Evolutionary conservation across 2,797 vertebrate genomes (phyloP), one percentile per base, ranked within the genome.

Genomic region (Etheostoma nigrum): DNA sequence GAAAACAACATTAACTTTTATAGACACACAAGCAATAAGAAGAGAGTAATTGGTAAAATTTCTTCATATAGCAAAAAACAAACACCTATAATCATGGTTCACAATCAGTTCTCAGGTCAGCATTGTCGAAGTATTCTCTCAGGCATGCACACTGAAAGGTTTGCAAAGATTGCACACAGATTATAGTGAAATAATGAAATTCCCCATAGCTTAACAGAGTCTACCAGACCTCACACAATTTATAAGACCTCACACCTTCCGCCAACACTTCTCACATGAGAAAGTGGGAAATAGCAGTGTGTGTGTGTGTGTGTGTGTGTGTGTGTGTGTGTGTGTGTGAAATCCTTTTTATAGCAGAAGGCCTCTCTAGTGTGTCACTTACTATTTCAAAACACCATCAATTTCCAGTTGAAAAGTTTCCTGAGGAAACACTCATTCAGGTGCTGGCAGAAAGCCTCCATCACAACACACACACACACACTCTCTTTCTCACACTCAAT

Each of bases 331-430:
- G 45, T 49, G 63, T 49, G 67, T 51, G 44, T 4, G 13, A 71
- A 87, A 89, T 74, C 87, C 70, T 61, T 79, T 73, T 72, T 79
- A 88, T 40, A 84, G 84, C 67, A 78, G 83, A 23, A 79, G 76
- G 78, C 79, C 71, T 83, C 85, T 85, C 72, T 72, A 69, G 1
- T 82, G 76, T 75, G 82, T 90, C 89, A 89, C 86, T 89, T 90
- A 76, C 62, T 65, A 88, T 90, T 91, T 90, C 14, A 83, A 84
- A 92, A 85, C 45, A 5, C 86, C 86, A 90, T 92, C 82, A 76
- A 86, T 92, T 92, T 93, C 47, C 78, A 91, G 79, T 79, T 85
- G 89, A 92, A 92, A 87, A 79, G 88, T 92, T 92, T 93, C 86
- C 89, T 91, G 88, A 89, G 87, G 92, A 93, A 92, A 89, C 86